Base-by-base conservation (phyloP, 2,888 invertebrate species). In the Chelonus formosanus region DNA sequence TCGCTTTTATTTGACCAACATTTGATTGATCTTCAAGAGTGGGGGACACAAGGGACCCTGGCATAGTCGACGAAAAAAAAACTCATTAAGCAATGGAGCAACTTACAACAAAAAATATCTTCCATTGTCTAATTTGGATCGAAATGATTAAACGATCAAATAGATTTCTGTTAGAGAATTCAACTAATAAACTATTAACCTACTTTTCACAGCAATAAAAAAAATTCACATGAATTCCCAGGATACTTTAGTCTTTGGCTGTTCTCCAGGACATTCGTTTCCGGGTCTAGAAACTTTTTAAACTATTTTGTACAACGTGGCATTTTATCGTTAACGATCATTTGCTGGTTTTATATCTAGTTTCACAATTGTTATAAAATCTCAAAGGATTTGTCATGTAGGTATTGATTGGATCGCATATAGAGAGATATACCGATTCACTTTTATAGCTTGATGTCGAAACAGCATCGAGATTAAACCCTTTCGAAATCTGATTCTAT, bases 401-500 rank as follows among this genome's bases (percentile, higher is more conserved):
- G 40, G 3, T 40, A 40, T 40, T 40, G 40, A 40, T 40, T 40
- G 40, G 40, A 40, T 40, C 20, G 20, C 20, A 20, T 20, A 20
- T 20, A 20, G 20, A 20, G 20, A 20, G 20, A 20, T 20, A 20
- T 20, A 20, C 20, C 20, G 20, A 20, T 20, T 20, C 20, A 20
- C 20, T 20, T 20, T 20, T 57, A 58, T 67, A 45, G 54, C 53
- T 62, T 47, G 20, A 43, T 67, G 44, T 67, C 57, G 66, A 52
- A 67, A 67, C 34, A 44, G 53, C 31, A 53, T 47, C 32, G 56
- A 34, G 48, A 56, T 50, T 56, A 48, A 8, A 20, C 44, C 34
- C 47, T 66, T 62, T 52, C 62, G 66, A 57, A 50, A 66, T 43
- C 47, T 52, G 20, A 53, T 52, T 48, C 50, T 76, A 77, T 74